These are phyloP conservation scores for Mimas tiliae DNA, from an alignment of 2,888 invertebrate species.

Conservation along the genomic window DNA sequence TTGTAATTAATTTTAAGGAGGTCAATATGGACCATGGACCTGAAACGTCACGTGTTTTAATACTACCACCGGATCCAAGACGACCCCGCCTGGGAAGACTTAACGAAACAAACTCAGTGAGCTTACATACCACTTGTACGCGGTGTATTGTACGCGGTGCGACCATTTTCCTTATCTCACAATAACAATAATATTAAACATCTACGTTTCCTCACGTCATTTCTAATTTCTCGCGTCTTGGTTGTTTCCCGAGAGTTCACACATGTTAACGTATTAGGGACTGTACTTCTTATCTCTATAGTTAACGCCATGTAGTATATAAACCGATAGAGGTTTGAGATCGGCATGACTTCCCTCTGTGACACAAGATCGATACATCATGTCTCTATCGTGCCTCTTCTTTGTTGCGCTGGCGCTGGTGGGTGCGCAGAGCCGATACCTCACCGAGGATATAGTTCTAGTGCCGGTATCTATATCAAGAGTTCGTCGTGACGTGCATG, in stretches of 20 bases:
- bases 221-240: neutral
- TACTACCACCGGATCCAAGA: too few relatives aligned
- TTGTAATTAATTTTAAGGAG: too few relatives aligned
- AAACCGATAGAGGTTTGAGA: neutral
- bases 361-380: constrained; percentile 4
- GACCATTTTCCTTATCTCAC: neutral
- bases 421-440: constrained; percentile 8
- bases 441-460: neutral
- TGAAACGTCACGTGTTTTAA: too few relatives aligned
- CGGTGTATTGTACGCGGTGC: too few relatives aligned
- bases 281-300: neutral
- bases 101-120: too few relatives aligned
- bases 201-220: neutral
- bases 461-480: constrained; percentile 1
- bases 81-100: too few relatives aligned
- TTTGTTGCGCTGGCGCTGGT: constrained; percentile 8
- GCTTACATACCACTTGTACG: too few relatives aligned
- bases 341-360: neutral
- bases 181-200: neutral
- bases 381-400: neutral
- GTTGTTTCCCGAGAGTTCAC: neutral
- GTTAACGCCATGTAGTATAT: neutral
- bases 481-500: constrained; percentile 42
- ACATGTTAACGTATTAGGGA: neutral
- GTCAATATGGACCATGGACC: too few relatives aligned